Evolutionary conservation across 2,113 vertebrate species (phyloP), one percentile per base, ranked within the genome.

Genomic region (Spilogale gracilis): DNA sequence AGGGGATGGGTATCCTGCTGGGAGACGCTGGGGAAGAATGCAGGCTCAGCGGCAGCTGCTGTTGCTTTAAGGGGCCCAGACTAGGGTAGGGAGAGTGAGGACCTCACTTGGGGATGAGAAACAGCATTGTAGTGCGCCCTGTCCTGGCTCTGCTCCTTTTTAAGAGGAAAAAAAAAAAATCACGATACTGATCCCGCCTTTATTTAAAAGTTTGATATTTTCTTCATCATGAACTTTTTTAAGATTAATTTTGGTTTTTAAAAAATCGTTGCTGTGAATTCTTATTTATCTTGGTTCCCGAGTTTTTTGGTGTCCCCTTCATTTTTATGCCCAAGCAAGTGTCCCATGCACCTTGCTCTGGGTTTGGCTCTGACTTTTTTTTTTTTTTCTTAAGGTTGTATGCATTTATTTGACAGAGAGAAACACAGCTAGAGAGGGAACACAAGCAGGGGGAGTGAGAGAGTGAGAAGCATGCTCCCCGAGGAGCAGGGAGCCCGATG

Each of bases 21-120:
- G 60, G 23, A 89, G 69, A 54, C 43, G 78, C 52, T 32, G 48
- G 25, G 87, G 96, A 89, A 67, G 67, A 2, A 12, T 20, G 52
- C 56, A 21, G 17, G 67, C 52, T 16, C 20, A n/a, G 17, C 27
- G 2, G 9, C 74, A 5, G 56, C 93, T 23, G 45, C 21, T 8
- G 9, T 30, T 16, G 18, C 89, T 71, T 23, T 23, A 27, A 52
- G 13, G 30, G 16, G 7, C 50, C 8, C 1, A n/a, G 30, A 23
- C 25, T 14, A 45, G 12, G 81, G 45, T 3, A 6, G 43, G 21
- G 27, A 0, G 0, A 20, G 73, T 0, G 50, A 89, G 73, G 58
- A 0, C 1, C 43, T 91, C 83, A 60, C 61, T 97, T 92, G 91
- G 61, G 56, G 16, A 92, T 80, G 80, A 94, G 94, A 73, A 95